Evolutionary conservation across 2,113 vertebrate genomes (phyloP), one percentile per base, ranked within the genome.

Genomic region (Myiagra hebetior): DNA sequence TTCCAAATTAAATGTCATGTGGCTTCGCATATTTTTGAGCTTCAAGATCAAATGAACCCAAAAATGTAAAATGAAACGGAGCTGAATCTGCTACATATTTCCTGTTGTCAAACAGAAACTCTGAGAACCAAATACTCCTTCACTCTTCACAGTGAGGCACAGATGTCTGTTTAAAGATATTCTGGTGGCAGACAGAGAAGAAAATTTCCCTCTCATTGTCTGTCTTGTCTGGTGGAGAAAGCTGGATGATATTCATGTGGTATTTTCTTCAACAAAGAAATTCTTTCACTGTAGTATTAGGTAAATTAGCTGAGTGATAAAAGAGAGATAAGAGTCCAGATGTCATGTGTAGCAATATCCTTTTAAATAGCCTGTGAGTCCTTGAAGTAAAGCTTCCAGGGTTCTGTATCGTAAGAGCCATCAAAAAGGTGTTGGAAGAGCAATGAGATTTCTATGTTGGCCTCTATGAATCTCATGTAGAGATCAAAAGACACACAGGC

Each of bases 1-100:
- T 88, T 95, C 57, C 50, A 69, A 86, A 83, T 68, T 75, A 64
- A 85, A 89, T 52, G 47, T 85, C 72, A 86, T 77, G 64, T 93
- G 92, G 72, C 76, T 86, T 81, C 92, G 79, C 55, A 72, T 91
- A 60, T 78, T 93, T 88, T 77, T 86, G 68, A 92, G 44, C 64
- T 89, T 92, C 70, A 56, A 95, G 75, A 95, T 95, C 85, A 95
- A 86, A 88, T 88, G 27, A 42, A 85, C 35, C 26, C 35, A 85
- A 87, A 96, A 76, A 82, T 78, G 23, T 81, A 75, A 92, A 94
- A 89, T 49, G n/a, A 91, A 92, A 60, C 65, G 22, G 72, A 85
- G 37, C 73, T 89, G 78, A 82, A 95, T 95, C 87, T 94, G 81
- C 57, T 94, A 53, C 49, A 28, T 94, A 91, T 95, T 97, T 95